A percentile compares a stretch with the other conserved stretches of the same genome.
phyloP scores from a whole-genome alignment of 1,140 invertebrate genomes.

The Papilio aristodemus region DNA sequence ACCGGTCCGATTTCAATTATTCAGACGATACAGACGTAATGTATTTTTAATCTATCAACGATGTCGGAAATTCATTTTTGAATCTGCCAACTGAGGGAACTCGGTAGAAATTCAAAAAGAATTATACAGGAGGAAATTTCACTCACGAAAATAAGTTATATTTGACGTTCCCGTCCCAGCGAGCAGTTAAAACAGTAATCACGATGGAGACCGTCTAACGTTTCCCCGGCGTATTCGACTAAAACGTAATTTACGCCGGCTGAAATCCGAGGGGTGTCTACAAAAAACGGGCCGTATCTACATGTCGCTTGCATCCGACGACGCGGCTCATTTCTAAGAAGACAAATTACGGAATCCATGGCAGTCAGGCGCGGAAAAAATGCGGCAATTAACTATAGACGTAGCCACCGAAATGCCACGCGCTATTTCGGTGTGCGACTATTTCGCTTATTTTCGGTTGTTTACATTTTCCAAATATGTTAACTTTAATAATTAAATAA shows the following conservation, averaged over 20 bases:
- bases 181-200: constrained; percentile 74
- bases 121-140: constrained; percentile 46
- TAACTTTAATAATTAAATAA: constrained; percentile 37
- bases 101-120: constrained; percentile 26
- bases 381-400: constrained; percentile 74
- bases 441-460: constrained; percentile 64
- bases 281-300: constrained; percentile 71
- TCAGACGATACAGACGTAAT: constrained; percentile 48
- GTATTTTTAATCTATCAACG: constrained; percentile 53
- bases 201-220: constrained; percentile 70
- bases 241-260: constrained; percentile 75
- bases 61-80: constrained; percentile 34
- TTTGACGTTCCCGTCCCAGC: constrained; percentile 70
- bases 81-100: constrained; percentile 26
- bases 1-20: constrained; percentile 61
- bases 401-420: constrained; percentile 54
- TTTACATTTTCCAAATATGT: constrained; percentile 52
- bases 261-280: constrained; percentile 68
- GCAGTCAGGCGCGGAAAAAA: constrained; percentile 73
- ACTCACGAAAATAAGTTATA: constrained; percentile 62
- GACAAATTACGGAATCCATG: constrained; percentile 77
- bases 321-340: constrained; percentile 79
- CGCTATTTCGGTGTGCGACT: constrained; percentile 63
- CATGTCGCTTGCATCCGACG: constrained; percentile 74
- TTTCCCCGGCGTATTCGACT: constrained; percentile 72